A percentile compares a stretch with the other conserved stretches of the same genome.
Evolutionary conservation across 2,113 vertebrate species (phyloP).

Genomic region (Antigone vipio): DNA sequence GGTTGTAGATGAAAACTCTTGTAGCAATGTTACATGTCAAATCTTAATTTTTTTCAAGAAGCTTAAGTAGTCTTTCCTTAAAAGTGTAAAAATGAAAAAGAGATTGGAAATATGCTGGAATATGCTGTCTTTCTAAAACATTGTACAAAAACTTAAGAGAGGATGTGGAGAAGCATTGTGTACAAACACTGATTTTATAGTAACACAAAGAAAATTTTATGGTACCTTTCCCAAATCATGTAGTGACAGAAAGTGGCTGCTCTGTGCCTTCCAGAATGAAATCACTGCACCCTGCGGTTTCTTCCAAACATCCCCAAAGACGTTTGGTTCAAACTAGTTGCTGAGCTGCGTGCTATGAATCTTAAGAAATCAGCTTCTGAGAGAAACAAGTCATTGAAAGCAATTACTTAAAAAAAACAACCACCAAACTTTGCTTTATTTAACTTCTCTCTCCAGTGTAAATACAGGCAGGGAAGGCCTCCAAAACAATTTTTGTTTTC

Average conservation of each 20-base stretch:
- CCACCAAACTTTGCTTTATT: neutral
- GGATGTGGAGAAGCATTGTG: neutral
- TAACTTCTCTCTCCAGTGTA: neutral
- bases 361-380: neutral
- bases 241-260: neutral
- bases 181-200: neutral
- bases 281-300: neutral
- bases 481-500: neutral
- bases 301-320: neutral
- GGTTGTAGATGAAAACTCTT: neutral
- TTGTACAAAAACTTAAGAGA: neutral
- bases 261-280: neutral
- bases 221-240: neutral
- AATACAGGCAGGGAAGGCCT: neutral
- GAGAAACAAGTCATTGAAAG: neutral
- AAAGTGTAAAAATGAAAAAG: neutral
- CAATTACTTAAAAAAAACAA: neutral
- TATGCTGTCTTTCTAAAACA: neutral
- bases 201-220: neutral
- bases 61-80: neutral
- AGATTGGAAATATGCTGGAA: neutral
- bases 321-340: neutral
- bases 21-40: neutral
- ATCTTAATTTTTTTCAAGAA: neutral
- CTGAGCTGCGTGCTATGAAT: neutral